Evolutionary conservation across 2,797 vertebrate species (phyloP).

Genomic region (Pseudomugil tenellus): DNA sequence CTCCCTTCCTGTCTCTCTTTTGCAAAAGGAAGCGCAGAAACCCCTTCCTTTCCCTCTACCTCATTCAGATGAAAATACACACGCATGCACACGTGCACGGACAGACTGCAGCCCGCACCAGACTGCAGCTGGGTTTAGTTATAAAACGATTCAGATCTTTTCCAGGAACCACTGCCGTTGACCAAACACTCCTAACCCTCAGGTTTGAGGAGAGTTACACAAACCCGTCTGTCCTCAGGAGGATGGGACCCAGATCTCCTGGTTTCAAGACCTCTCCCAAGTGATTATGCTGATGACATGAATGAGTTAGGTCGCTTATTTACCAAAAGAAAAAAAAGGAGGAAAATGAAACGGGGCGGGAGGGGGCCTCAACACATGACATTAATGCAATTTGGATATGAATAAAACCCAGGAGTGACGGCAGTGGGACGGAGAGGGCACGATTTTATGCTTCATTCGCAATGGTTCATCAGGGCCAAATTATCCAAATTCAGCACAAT

Average conservation of each 20-base stretch:
- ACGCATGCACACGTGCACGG: conserved; percentile 48
- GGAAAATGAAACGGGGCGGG: conserved; percentile 42
- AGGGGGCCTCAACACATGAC: conserved; percentile 78
- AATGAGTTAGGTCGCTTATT: conserved; percentile 78
- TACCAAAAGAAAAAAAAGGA: conserved; percentile 19
- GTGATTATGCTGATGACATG: conserved; percentile 83
- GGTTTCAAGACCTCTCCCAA: conserved; percentile 73
- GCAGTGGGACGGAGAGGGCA: conserved; percentile 63
- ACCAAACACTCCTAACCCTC: conserved; percentile 84
- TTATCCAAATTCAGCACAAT: conserved; percentile 38
- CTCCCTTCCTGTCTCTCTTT: conserved; percentile 61
- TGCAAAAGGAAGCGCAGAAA: conserved; percentile 72
- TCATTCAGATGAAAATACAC: conserved; percentile 61
- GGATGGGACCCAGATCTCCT: conserved; percentile 74
- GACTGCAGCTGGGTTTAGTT: conserved; percentile 88
- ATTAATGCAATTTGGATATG: conserved; percentile 77
- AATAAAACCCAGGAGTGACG: conserved; percentile 66
- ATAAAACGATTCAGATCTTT: conserved; percentile 94
- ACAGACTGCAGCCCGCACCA: conserved; percentile 46
- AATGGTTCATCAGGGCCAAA: conserved; percentile 55
- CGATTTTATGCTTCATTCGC: conserved; percentile 74
- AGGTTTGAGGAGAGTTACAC: conserved; percentile 82
- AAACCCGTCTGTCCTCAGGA: conserved; percentile 74
- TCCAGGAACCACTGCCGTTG: conserved; percentile 87
- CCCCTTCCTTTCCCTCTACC: conserved; percentile 67